Percentiles rank a stretch among this genome's conserved stretches.
phyloP scores from a whole-genome alignment of 2,113 vertebrate genomes.

The Ctenomys sociabilis region DNA sequence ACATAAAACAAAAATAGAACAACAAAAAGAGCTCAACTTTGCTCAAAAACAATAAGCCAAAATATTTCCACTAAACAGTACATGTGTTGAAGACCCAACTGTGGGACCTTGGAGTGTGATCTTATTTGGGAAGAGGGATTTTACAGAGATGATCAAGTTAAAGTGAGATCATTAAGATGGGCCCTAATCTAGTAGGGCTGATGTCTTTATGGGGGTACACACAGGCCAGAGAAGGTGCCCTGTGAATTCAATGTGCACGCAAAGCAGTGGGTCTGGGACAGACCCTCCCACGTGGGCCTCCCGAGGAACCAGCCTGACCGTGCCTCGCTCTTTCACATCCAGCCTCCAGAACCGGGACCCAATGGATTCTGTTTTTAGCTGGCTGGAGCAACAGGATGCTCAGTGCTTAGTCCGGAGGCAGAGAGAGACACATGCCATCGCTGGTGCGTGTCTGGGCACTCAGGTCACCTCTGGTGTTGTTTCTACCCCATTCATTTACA shows the following conservation, averaged over 20 bases:
- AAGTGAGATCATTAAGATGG: background rate
- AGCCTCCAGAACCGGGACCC: background rate
- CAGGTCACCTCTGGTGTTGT: background rate
- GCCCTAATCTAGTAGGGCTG: background rate
- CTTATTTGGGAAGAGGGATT: constrained; percentile 4
- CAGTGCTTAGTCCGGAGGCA: background rate
- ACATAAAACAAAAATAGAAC: background rate
- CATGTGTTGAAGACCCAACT: background rate
- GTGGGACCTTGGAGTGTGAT: background rate
- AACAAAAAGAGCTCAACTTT: background rate
- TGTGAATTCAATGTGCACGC: background rate
- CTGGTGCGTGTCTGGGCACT: background rate
- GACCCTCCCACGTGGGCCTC: background rate
- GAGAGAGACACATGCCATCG: background rate
- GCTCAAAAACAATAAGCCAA: background rate
- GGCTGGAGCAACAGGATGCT: background rate
- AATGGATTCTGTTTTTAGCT: background rate
- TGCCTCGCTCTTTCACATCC: background rate
- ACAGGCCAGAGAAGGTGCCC: fast-evolving
- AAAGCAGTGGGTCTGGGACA: background rate
- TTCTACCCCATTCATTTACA: background rate
- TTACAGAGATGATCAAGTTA: background rate
- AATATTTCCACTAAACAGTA: background rate
- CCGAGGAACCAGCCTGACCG: background rate
- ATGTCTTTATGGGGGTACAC: background rate